Base-by-base conservation (phyloP, 2,113 vertebrate species). In the Melierax canorus region DNA sequence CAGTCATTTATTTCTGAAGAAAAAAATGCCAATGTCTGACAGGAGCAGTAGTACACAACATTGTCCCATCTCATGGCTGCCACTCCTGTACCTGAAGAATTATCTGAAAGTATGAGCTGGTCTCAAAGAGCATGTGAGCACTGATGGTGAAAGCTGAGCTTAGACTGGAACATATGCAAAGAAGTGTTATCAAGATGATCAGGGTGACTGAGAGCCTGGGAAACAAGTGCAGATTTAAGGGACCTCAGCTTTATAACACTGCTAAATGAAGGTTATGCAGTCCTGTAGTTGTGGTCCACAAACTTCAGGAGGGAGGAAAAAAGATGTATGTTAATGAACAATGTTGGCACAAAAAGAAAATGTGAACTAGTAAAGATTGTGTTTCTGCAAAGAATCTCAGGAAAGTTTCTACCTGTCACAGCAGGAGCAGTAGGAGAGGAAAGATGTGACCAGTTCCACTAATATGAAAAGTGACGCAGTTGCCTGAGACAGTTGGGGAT, bases 11-110 rank as follows among this genome's bases (percentile, higher is more conserved):
- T 56, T 89, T 89, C 58, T 85, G 58, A 75, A 89, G 43, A n/a
- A 69, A 82, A 56, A 53, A 17, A 3, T 14, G 18, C 0, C 9
- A 21, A 0, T 17, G 3, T 38, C 23, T 48, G 59, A 51, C 2
- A 32, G 46, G 8, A 73, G 45, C 20, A 41, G 32, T 11, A 69
- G 23, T n/a, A 71, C 34, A 29, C 15, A 58, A 50, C 3, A 10
- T 58, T 56, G 27, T 56, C 39, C 29, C 12, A 14, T 29, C 20
- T 83, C 2, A 3, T 26, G 26, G 19, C 7, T 64, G 30, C 11
- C 21, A 16, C 0, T 71, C 34, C 53, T 36, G 9, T 45, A 24
- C 34, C 27, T 43, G 23, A 91, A 68, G 41, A 45, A 56, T 46
- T 76, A n/a, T 22, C 43, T 59, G 79, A 81, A 85, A 73, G 10